Percentiles rank a stretch among this genome's conserved stretches.
Conservation (phyloP, 2,888 invertebrate species). For the Venusia cambrica region DNA sequence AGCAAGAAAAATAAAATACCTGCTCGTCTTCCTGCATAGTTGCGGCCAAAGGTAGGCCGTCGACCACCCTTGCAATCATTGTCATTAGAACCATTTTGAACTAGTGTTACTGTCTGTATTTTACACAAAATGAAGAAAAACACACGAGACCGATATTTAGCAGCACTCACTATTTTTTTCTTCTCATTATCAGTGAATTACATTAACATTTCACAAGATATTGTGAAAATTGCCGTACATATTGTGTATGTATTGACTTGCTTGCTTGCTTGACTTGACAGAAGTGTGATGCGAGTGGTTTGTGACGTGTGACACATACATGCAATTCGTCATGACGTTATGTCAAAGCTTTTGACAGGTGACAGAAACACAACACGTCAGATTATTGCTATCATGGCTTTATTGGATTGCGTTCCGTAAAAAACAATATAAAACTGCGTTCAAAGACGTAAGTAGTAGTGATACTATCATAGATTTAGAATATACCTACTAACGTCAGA, state of each 20-base stretch:
- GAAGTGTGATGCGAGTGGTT: conserved; percentile 35
- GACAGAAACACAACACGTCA: conserved; percentile 66
- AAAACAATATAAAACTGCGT: conserved; percentile 25
- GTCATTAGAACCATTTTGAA: conserved; percentile 96
- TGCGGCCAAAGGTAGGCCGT: conserved; percentile 96
- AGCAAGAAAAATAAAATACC: conserved; percentile 74
- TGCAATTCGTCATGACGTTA: too few species aligned
- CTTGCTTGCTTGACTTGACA: too few species aligned
- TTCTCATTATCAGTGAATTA: conserved; percentile 60
- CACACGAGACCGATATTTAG: conserved; percentile 26
- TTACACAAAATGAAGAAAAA: conserved; percentile 34
- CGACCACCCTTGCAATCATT: conserved; percentile 97
- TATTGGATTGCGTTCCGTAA: conserved; percentile 2
- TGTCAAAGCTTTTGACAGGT: conserved; percentile 62
- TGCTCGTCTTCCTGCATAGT: conserved; percentile 99
- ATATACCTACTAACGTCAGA: too few species aligned
- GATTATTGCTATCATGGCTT: conserved; percentile 37
- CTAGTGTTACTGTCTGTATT: conserved; percentile 39
- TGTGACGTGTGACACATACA: too few species aligned
- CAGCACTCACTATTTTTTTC: conserved; percentile 49
- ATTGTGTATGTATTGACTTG: too few species aligned
- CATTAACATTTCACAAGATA: conserved; percentile 11
- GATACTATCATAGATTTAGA: too few species aligned
- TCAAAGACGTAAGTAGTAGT: conserved; percentile 24
- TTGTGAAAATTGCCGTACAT: conserved; percentile 13